Conservation (phyloP, 2,797 vertebrate genomes). For the Manis pentadactyla region DNA sequence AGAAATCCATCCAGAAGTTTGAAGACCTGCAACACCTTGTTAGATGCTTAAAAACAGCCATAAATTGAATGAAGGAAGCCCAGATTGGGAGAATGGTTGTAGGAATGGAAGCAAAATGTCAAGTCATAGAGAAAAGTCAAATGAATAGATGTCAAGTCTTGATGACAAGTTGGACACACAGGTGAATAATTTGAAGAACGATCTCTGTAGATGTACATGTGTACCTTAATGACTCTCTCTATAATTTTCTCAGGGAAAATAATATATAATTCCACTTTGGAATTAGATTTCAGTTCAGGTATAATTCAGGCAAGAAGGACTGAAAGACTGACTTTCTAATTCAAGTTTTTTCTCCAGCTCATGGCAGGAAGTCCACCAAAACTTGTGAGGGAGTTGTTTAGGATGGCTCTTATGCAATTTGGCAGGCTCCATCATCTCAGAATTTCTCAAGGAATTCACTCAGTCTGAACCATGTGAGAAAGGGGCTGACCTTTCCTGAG, state of each 20-base stretch:
- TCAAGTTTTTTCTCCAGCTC: background rate
- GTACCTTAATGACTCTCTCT: background rate
- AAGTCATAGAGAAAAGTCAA: conserved; percentile 27
- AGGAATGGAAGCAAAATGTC: background rate
- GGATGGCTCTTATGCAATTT: background rate
- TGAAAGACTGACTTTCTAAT: background rate
- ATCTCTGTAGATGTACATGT: background rate
- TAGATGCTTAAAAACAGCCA: conserved; percentile 43
- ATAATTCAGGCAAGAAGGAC: conserved; percentile 26
- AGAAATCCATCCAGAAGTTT: background rate
- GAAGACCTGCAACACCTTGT: background rate
- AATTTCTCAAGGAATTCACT: background rate
- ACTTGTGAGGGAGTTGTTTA: background rate
- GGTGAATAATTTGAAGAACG: conserved; percentile 24
- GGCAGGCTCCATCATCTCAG: background rate
- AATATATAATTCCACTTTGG: background rate
- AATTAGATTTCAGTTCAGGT: background rate
- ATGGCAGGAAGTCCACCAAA: background rate
- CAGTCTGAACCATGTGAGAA: background rate
- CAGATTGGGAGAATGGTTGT: background rate
- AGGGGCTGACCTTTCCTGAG: background rate
- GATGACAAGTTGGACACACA: background rate
- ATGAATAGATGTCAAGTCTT: background rate
- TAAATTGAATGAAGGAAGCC: background rate
- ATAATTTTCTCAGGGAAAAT: conserved; percentile 10